Base-by-base conservation (phyloP, 1,140 invertebrate species). In the Drosophila bocqueti region DNA sequence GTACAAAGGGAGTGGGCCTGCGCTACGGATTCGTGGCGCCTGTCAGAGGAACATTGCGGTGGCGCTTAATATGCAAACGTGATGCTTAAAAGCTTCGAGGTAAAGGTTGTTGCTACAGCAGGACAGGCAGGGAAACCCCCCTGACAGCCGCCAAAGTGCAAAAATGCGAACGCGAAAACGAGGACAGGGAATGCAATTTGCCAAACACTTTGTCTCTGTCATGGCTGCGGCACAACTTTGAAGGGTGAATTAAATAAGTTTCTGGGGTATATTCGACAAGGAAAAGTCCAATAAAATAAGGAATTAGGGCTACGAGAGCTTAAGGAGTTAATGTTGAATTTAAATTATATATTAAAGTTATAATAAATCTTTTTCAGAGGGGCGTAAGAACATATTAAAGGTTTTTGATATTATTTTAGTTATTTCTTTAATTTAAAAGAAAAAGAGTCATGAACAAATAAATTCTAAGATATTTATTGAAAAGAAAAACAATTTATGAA, bases 31-130 rank as follows among this genome's bases (percentile, higher is more conserved):
- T 36, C 47, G 45, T 91, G 90, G 89, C 89, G 84, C 81, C 83
- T 79, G 73, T 31, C 42, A 57, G 60, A 36, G 57, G n/a, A 50
- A 64, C 49, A 62, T 67, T 21, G 13, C 29, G 72, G 73, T 31
- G 11, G 42, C 63, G 65, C 71, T 91, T 87, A 91, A 91, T 87
- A 91, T 91, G 87, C 87, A 91, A 83, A 91, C 80, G 83, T 79
- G 81, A 68, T 69, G 71, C 68, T 64, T 64, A 50, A 65, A 59
- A 76, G 26, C 65, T 49, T 40, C 65, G 64, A 65, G 64, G 61
- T 47, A 55, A 43, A 50, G 42, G 36, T 54, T 76, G 36, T 54
- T 76, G 61, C 26, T 31, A 15, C 18, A 55, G 31, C 45, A 49
- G 38, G 40, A 52, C 49, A 29, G 36, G n/a, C 36, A 46, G 40